Percentiles rank a stretch among this genome's conserved stretches.
phyloP scores from a whole-genome alignment of 2,113 vertebrate species.

The Perca fluviatilis region DNA sequence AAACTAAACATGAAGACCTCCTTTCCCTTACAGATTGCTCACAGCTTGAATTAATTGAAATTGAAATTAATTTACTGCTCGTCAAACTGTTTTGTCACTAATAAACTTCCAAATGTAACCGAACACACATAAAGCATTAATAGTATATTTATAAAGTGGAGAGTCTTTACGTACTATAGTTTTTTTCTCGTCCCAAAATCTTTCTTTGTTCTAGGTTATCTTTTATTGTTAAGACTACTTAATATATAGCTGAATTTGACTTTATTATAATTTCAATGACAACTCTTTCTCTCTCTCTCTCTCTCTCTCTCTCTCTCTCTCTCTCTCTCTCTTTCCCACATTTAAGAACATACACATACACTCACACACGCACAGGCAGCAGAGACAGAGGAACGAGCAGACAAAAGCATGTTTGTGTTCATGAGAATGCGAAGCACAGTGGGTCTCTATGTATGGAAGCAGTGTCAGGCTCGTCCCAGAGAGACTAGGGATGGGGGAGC shows the following conservation, averaged over 20 bases:
- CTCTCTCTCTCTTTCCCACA: conserved; percentile 7
- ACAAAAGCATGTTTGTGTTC: conserved; percentile 83
- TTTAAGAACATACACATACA: conserved; percentile 32
- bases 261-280: conserved; percentile 37
- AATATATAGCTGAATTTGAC: not conserved
- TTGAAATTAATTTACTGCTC: not conserved
- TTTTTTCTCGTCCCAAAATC: not conserved
- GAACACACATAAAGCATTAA: not conserved
- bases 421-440: conserved; percentile 83
- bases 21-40: not conserved
- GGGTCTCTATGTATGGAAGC: conserved; percentile 76
- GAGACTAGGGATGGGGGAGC: not conserved
- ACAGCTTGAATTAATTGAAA: not conserved
- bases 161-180: not conserved
- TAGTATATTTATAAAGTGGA: not conserved
- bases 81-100: not conserved
- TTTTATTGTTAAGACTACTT: not conserved
- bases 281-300: conserved; percentile 23
- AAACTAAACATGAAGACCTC: not conserved
- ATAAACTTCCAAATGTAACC: not conserved
- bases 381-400: conserved; percentile 61
- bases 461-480: conserved; percentile 77
- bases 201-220: not conserved
- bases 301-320: not conserved
- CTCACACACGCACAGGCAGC: conserved; percentile 52